These are phyloP conservation scores for Choristoneura rosaceana DNA, from an alignment of 2,888 invertebrate genomes.

Conservation along the genomic window DNA sequence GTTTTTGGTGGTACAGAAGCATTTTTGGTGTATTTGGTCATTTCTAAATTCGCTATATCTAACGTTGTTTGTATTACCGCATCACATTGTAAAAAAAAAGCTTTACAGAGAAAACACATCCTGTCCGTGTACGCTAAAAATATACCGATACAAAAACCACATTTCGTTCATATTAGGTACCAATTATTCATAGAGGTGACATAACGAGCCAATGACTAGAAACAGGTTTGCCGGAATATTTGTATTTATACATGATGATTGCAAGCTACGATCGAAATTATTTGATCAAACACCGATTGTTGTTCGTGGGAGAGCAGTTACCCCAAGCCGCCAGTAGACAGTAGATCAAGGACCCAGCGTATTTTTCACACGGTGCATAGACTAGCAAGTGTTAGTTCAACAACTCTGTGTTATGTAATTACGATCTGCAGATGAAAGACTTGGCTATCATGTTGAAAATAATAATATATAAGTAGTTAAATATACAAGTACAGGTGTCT, in stretches of 20 bases:
- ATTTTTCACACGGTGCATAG: slow-evolving; percentile 61
- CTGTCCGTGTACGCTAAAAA: slow-evolving; percentile 1
- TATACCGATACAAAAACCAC: not conserved
- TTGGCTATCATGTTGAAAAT: not conserved
- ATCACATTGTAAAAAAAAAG: not conserved
- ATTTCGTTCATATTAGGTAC: slow-evolving; percentile 12
- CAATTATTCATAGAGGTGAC: slow-evolving; percentile 34
- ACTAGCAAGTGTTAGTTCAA: not conserved
- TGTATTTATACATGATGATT: slow-evolving; percentile 31
- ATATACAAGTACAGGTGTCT: too few relatives aligned
- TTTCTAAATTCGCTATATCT: too few relatives aligned
- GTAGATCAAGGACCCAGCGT: slow-evolving; percentile 67
- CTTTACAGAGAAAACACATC: not conserved
- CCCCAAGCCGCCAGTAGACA: slow-evolving; percentile 58
- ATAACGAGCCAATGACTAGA: slow-evolving; percentile 47
- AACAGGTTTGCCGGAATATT: slow-evolving; percentile 54
- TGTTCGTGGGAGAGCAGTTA: slow-evolving; percentile 63
- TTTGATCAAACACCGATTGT: slow-evolving; percentile 62
- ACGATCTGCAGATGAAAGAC: slow-evolving; percentile 7
- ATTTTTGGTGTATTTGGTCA: too few relatives aligned
- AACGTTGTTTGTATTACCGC: not conserved
- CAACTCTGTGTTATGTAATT: slow-evolving; percentile 10
- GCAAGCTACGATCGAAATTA: slow-evolving; percentile 46
- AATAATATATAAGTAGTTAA: not conserved
- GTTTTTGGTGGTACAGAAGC: too few relatives aligned